phyloP scores from a whole-genome alignment of 2,797 vertebrate species.

The Pipistrellus pygmaeus region DNA sequence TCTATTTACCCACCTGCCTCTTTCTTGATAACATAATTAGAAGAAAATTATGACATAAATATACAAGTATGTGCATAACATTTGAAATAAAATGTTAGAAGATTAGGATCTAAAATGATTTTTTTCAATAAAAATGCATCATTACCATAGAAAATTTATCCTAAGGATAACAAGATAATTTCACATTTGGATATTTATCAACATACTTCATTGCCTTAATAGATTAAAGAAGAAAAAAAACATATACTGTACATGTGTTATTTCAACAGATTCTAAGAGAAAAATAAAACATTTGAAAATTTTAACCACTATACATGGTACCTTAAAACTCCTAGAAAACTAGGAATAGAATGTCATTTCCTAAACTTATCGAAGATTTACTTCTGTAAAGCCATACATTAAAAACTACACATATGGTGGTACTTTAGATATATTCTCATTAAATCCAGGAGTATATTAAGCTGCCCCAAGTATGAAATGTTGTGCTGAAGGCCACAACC shows the following conservation, averaged over 20 bases:
- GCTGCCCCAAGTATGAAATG: background rate
- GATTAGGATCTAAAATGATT: background rate
- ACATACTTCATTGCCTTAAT: background rate
- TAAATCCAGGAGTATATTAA: background rate
- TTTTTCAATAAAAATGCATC: constrained; percentile 16
- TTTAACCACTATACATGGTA: background rate
- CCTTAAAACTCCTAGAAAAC: constrained; percentile 10
- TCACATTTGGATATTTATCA: constrained; percentile 33
- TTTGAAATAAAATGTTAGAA: constrained; percentile 30
- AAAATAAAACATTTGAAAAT: background rate
- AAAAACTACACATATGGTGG: background rate
- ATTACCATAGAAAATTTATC: background rate
- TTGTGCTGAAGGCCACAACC: background rate
- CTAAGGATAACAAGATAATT: background rate
- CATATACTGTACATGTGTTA: background rate
- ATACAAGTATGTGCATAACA: background rate
- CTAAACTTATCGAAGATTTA: background rate
- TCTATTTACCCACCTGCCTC: background rate
- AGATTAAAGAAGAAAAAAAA: background rate
- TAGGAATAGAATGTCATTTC: background rate
- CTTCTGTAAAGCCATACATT: background rate
- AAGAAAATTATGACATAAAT: background rate
- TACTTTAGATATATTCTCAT: background rate
- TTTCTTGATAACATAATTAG: background rate
- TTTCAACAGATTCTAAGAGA: background rate